Percentiles rank a stretch among this genome's conserved stretches.
phyloP scores from a whole-genome alignment of 2,113 vertebrate species.

The Erpornis zantholeuca region DNA sequence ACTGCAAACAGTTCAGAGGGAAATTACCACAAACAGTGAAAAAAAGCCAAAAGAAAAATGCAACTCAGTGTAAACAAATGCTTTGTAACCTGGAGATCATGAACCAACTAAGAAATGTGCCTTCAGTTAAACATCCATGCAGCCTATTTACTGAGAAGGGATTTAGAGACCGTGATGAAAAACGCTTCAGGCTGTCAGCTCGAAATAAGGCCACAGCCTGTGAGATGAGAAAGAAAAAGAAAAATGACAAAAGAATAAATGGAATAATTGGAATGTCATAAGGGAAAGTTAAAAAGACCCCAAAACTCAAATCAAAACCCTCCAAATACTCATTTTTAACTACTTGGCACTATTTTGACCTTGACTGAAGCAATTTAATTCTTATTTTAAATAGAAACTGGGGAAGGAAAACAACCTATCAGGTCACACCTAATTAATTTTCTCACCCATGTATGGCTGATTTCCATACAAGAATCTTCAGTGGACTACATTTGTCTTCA shows the following conservation, averaged over 20 bases:
- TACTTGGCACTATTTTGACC: background rate
- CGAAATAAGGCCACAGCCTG: slow-evolving; percentile 50
- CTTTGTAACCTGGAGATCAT: slow-evolving; percentile 63
- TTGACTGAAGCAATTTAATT: background rate
- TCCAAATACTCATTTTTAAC: background rate
- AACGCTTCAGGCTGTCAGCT: slow-evolving; percentile 34
- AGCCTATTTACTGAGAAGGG: slow-evolving; percentile 56
- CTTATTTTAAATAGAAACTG: background rate
- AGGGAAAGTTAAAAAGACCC: background rate
- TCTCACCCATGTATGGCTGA: slow-evolving; percentile 13
- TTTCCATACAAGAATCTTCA: slow-evolving; percentile 23
- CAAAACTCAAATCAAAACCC: background rate
- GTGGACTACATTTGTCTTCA: background rate
- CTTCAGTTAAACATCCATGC: slow-evolving; percentile 65
- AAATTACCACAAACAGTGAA: slow-evolving; percentile 35
- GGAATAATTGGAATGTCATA: slow-evolving; percentile 20
- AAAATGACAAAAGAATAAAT: slow-evolving; percentile 23
- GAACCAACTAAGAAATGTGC: slow-evolving; percentile 52
- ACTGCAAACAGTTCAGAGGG: slow-evolving; percentile 33
- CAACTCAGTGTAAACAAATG: slow-evolving; percentile 63
- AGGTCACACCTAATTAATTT: background rate
- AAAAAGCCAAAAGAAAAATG: slow-evolving; percentile 62
- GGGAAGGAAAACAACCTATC: background rate
- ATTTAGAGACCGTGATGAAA: slow-evolving; percentile 36
- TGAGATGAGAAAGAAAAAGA: slow-evolving; percentile 35